Evolutionary conservation across 1,140 invertebrate species (phyloP).

Genomic region (Nasonia giraulti): DNA sequence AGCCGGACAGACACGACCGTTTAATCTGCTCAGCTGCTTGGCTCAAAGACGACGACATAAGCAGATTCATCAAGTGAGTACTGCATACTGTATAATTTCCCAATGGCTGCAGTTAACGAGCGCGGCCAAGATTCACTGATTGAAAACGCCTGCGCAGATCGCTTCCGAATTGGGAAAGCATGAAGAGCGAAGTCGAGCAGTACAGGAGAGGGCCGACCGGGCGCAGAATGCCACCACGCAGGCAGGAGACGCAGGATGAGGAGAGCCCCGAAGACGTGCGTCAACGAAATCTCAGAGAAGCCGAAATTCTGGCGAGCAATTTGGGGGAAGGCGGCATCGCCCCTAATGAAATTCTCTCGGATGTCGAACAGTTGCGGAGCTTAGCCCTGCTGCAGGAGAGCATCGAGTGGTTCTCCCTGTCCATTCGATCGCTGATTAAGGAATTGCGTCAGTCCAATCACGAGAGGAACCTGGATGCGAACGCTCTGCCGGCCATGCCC

Average conservation of each 20-base stretch:
- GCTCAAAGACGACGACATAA: constrained; percentile 96
- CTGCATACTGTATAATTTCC: constrained; percentile 16
- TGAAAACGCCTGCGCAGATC: constrained; percentile 74
- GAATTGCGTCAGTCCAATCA: constrained; percentile 62
- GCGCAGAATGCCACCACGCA: constrained; percentile 64
- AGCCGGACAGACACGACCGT: constrained; percentile 87
- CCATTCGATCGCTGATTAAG: constrained; percentile 59
- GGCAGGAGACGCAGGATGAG: constrained; percentile 78
- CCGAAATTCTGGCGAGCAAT: constrained; percentile 92
- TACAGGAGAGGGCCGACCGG: constrained; percentile 57
- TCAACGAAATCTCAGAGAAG: constrained; percentile 89
- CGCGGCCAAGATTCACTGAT: background rate
- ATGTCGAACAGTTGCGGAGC: constrained; percentile 85
- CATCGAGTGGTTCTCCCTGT: constrained; percentile 79
- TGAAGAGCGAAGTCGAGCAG: constrained; percentile 76
- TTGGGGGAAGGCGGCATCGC: constrained; percentile 90
- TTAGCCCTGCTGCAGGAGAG: constrained; percentile 94
- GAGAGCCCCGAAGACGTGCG: constrained; percentile 86
- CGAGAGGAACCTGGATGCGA: constrained; percentile 59
- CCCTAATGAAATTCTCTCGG: constrained; percentile 88
- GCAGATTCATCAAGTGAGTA: constrained; percentile 86
- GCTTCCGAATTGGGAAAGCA: constrained; percentile 87
- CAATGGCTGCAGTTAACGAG: background rate
- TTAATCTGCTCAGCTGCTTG: constrained; percentile 90
- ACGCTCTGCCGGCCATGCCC: constrained; percentile 67